These are phyloP conservation scores for Microtus oregoni DNA, from an alignment of 2,113 vertebrate genomes.

Conservation along the genomic window DNA sequence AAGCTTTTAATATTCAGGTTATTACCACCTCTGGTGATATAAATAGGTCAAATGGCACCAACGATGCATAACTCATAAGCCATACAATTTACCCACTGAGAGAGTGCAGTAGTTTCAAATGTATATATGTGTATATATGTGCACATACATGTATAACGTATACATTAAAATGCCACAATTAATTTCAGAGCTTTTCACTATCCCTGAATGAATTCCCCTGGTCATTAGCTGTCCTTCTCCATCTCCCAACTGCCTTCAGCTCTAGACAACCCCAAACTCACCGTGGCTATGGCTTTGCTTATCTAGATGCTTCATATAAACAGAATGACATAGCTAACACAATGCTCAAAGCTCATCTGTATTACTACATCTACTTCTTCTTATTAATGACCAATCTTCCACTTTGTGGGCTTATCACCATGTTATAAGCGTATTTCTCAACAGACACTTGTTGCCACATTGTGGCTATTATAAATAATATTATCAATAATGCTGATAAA, in stretches of 20 bases:
- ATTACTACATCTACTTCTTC: not conserved
- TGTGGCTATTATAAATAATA: not conserved
- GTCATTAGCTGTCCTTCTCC: not conserved
- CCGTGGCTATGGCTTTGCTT: not conserved
- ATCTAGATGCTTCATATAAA: slow-evolving; percentile 2
- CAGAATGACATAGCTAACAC: not conserved
- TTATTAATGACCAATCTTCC: slow-evolving; percentile 11
- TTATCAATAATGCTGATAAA: slow-evolving; percentile 15
- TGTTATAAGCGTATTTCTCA: slow-evolving; percentile 41
- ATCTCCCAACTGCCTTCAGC: not conserved
- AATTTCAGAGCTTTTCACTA: slow-evolving; percentile 14
- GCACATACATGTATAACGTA: not conserved
- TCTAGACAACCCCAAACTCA: not conserved
- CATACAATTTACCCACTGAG: not conserved
- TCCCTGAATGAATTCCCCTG: not conserved
- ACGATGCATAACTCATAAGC: not conserved
- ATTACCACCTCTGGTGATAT: not conserved
- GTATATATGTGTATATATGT: not conserved
- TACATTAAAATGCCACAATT: not conserved
- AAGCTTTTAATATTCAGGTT: slow-evolving; percentile 31
- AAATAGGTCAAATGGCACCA: not conserved
- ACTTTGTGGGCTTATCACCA: not conserved
- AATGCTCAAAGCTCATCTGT: slow-evolving; percentile 23
- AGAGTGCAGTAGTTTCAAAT: not conserved
- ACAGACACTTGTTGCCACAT: slow-evolving; percentile 13